phyloP scores from a whole-genome alignment of 2,797 vertebrate genomes.

The Caiman crocodilus region DNA sequence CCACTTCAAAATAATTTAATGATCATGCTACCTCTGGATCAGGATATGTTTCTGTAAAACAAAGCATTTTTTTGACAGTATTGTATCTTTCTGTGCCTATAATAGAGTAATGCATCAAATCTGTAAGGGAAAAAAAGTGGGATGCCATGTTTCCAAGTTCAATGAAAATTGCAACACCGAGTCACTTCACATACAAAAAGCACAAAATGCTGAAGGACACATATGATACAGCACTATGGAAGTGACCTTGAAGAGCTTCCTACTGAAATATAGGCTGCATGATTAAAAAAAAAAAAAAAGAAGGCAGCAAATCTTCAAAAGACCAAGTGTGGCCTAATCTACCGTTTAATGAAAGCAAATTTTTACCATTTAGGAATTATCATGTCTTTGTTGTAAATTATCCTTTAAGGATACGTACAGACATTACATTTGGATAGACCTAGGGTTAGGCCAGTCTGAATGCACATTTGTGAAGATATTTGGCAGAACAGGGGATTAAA shows the following conservation, averaged over 20 bases:
- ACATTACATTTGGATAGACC: too few relatives aligned
- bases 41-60: conserved; percentile 43
- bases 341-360: background rate
- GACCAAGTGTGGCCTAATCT: background rate
- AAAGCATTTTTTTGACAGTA: conserved; percentile 56
- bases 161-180: background rate
- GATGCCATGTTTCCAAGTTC: conserved; percentile 19
- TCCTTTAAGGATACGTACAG: too few relatives aligned
- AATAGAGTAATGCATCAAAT: conserved; percentile 42
- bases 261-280: background rate
- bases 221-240: background rate
- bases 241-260: conserved; percentile 17
- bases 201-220: background rate
- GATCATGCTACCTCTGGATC: conserved; percentile 25
- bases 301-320: conserved; percentile 17
- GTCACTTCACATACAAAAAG: conserved; percentile 7
- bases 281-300: background rate
- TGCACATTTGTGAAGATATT: too few relatives aligned
- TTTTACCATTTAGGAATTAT: background rate
- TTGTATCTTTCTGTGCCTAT: conserved; percentile 27
- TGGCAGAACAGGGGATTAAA: too few relatives aligned
- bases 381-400: background rate
- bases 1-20: conserved; percentile 36
- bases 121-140: conserved; percentile 29
- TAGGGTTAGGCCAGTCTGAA: too few relatives aligned